Evolutionary conservation across 2,113 vertebrate species (phyloP).

Genomic region (Plestiodon gilberti): DNA sequence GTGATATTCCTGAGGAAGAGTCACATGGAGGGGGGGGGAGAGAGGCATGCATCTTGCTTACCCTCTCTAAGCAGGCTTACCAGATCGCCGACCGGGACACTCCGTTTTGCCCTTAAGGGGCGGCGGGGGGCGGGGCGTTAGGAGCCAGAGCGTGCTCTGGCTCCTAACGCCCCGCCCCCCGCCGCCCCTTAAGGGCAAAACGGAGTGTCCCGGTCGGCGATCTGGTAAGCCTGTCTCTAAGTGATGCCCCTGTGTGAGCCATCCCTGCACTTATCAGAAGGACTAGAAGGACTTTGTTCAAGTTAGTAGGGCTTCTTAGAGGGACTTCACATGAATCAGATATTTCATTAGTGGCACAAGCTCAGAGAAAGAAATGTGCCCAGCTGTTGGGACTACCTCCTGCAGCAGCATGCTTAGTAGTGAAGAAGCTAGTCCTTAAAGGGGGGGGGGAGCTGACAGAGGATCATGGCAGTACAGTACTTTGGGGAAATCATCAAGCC

Average conservation of each 20-base stretch:
- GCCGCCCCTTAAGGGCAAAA: no score
- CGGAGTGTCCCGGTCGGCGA: no score
- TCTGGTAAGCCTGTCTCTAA: no score
- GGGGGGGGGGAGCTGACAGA: neutral
- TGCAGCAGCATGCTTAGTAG: neutral
- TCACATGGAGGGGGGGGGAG: no score
- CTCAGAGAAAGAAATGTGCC: neutral
- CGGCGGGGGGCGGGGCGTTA: no score
- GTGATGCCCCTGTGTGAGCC: neutral
- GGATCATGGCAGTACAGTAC: neutral
- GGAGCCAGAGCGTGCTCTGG: no score
- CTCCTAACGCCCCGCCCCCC: no score
- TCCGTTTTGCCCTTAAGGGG: no score
- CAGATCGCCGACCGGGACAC: no score
- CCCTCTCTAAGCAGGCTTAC: no score
- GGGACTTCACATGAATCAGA: neutral
- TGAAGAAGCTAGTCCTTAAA: neutral
- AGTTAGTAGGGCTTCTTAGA: neutral
- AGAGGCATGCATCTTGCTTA: no score
- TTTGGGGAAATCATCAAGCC: neutral
- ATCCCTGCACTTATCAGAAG: neutral
- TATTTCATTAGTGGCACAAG: neutral
- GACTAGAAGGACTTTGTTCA: neutral
- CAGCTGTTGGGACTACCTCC: neutral
- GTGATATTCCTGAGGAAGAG: no score